phyloP scores from a whole-genome alignment of 2,797 vertebrate genomes.

The Spea hammondii region DNA sequence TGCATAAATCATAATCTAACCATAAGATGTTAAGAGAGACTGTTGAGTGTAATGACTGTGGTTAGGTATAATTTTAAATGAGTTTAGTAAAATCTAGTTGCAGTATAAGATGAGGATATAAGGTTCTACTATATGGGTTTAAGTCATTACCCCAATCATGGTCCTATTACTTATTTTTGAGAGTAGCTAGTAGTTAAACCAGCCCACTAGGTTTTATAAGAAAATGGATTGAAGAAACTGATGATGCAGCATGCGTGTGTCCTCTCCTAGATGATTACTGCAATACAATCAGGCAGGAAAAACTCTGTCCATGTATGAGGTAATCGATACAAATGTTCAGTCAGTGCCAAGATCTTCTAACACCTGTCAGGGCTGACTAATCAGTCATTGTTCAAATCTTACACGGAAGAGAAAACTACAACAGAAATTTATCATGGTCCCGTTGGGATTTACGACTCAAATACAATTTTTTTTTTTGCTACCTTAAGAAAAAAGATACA shows the following conservation, averaged over 20 bases:
- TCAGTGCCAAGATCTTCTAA: conserved; percentile 60
- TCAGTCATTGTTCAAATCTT: conserved; percentile 63
- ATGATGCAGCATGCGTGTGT: conserved; percentile 57
- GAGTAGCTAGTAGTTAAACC: conserved; percentile 57
- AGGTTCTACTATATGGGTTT: too few species aligned
- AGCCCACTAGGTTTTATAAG: conserved; percentile 52
- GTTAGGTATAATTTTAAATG: too few species aligned
- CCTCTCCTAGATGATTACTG: conserved; percentile 60
- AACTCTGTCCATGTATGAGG: conserved; percentile 57
- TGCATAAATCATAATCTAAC: too few species aligned
- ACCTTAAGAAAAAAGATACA: conserved; percentile 52
- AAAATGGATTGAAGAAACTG: conserved; percentile 62
- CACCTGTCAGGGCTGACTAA: conserved; percentile 63
- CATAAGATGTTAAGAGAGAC: too few species aligned
- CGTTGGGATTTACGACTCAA: conserved; percentile 54
- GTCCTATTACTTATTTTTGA: conserved; percentile 54
- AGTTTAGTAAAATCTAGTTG: neutral
- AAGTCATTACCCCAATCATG: conserved; percentile 50
- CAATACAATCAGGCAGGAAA: conserved; percentile 61
- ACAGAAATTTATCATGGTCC: conserved; percentile 56
- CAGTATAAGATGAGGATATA: too few species aligned
- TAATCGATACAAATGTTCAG: conserved; percentile 66
- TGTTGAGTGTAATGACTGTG: too few species aligned
- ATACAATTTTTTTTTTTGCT: conserved; percentile 50
- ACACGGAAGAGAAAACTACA: conserved; percentile 56